Evolutionary conservation across 2,888 invertebrate genomes (phyloP), one percentile per base, ranked within the genome.

Genomic region (Tupiocoris notatus): DNA sequence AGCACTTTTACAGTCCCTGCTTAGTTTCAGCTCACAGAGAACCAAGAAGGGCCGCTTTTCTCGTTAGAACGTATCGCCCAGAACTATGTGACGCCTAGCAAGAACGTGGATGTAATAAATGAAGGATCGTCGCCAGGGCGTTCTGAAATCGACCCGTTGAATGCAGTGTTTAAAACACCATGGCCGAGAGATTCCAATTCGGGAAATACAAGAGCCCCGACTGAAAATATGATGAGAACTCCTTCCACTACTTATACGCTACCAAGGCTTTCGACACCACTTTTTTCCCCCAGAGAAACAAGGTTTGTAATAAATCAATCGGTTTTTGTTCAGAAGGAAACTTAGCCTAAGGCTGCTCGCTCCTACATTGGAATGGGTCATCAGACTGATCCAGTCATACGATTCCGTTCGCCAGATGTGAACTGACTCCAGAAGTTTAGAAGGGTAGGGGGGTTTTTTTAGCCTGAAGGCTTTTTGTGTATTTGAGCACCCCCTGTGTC

Each of bases 181-280:
- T 25, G 61, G 1, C 63, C 39, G 3, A 16, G 39, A 7, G 6
- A 39, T 7, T 3, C 39, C 12, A 39, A 12, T 39, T 39, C 39
- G 12, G 12, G 6, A 12, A 39, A 39, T 39, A 39, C 12, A 12
- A 39, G 39, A 7, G 59, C 24, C n/a, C n/a, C n/a, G n/a, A n/a
- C n/a, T 20, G n/a, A 7, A 54, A 73, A n/a, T 12, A 39, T 39
- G 39, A 3, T 39, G 6, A 39, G 12, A 39, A 39, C 39, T 3
- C 39, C 39, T 12, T 39, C 39, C 3, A 7, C 39, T 7, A 12
- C 39, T 3, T 7, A 39, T 6, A 62, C 20, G 12, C 61, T 75
- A 18, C 75, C 75, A 7, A 57, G 58, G 22, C 25, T 75, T 1
- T 75, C 75, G 6, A 75, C 75, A 7, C 75, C 75, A 17, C 17